phyloP scores from a whole-genome alignment of 2,797 vertebrate genomes.

The Peromyscus attwateri region DNA sequence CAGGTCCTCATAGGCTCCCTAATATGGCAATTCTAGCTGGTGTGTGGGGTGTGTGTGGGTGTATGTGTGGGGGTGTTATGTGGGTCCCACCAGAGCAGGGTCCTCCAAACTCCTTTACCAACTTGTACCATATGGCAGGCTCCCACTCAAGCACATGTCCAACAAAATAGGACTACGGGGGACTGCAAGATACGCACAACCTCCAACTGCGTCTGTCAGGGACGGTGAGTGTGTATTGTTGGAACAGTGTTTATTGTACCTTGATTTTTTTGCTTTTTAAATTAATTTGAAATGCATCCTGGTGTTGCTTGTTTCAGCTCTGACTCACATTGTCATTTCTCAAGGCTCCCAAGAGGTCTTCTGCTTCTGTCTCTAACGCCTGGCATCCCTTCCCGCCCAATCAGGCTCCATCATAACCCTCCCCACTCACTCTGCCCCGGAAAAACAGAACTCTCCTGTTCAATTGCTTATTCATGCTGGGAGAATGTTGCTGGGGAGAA shows the following conservation, averaged over 20 bases:
- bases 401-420: background rate
- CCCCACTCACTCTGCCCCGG: background rate
- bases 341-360: background rate
- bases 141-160: background rate
- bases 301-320: background rate
- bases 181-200: background rate
- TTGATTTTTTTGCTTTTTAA: background rate
- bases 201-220: background rate
- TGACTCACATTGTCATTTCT: conserved; percentile 38
- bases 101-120: background rate
- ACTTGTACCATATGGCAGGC: background rate
- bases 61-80: background rate
- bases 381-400: background rate
- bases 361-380: conserved; percentile 10
- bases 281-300: conserved; percentile 19
- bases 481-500: background rate
- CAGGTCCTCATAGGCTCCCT: background rate
- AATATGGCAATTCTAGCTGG: background rate
- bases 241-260: background rate
- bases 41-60: too few species aligned
- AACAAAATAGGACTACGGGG: background rate
- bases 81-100: background rate
- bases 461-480: background rate
- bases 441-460: background rate
- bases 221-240: background rate